Conservation (phyloP, 2,113 vertebrate species). For the Varanus salvator region DNA sequence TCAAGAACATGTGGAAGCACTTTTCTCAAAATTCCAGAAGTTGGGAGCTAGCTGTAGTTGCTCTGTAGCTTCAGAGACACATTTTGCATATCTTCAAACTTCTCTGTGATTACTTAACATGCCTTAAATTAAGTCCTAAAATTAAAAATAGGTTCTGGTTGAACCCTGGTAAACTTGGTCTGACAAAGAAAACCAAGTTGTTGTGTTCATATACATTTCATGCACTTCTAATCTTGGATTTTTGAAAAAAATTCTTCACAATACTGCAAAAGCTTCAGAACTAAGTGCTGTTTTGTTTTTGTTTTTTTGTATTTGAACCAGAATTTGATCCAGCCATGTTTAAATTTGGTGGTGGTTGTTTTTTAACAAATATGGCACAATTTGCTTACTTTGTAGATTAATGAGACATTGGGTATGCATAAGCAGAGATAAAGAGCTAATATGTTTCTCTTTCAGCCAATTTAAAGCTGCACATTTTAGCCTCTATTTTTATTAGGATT, state of each 20-base stretch:
- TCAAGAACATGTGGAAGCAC: not conserved
- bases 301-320: not conserved
- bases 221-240: not conserved
- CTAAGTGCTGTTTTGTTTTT: not conserved
- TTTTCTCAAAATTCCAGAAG: not conserved
- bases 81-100: not conserved
- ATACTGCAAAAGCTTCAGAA: not conserved
- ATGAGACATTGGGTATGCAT: slow-evolving; percentile 16
- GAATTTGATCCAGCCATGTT: not conserved
- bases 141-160: not conserved
- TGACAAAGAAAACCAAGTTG: not conserved
- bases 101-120: not conserved
- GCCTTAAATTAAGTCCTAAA: not conserved
- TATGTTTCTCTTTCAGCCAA: slow-evolving; percentile 23
- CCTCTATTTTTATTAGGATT: slow-evolving; percentile 43
- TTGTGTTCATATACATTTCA: not conserved
- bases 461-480: not conserved
- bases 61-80: not conserved
- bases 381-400: not conserved
- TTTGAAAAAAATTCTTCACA: not conserved
- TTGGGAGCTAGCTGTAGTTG: not conserved
- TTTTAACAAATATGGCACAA: not conserved
- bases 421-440: slow-evolving; percentile 28
- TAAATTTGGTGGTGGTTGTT: not conserved
- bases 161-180: not conserved